phyloP scores from a whole-genome alignment of 2,113 vertebrate genomes.

The Capreolus pygargus region DNA sequence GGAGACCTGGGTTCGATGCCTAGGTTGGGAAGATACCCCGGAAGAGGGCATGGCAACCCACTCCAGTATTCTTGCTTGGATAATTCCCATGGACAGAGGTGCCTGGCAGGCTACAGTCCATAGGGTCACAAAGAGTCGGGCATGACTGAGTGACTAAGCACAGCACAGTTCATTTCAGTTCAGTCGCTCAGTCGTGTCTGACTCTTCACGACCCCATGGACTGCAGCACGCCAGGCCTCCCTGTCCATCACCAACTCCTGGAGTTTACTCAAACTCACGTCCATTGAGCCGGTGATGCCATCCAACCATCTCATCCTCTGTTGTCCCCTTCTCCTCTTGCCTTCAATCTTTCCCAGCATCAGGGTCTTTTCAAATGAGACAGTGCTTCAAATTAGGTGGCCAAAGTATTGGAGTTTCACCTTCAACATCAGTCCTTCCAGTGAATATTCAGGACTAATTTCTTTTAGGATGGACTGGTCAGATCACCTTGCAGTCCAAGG shows the following conservation, averaged over 20 bases:
- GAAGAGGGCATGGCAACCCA: background rate
- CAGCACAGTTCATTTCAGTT: background rate
- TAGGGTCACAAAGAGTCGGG: accelerated
- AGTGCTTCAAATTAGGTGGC: background rate
- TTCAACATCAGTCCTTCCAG: background rate
- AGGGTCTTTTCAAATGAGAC: background rate
- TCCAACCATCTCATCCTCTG: background rate
- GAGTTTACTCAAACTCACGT: background rate
- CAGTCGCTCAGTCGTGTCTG: background rate
- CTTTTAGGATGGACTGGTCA: background rate
- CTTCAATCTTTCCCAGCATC: background rate
- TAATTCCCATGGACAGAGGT: background rate
- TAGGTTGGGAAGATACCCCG: background rate
- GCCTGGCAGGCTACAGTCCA: background rate
- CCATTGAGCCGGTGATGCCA: background rate
- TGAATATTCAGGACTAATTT: background rate
- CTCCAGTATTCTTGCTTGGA: background rate
- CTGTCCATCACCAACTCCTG: background rate
- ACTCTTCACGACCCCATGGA: accelerated
- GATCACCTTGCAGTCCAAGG: background rate
- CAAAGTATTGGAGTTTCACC: background rate
- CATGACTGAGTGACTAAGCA: background rate
- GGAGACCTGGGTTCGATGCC: background rate
- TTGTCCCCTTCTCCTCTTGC: background rate
- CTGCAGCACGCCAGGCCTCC: accelerated